These are phyloP conservation scores for Urocitellus parryii DNA, from an alignment of 2,113 vertebrate species.

Conservation along the genomic window DNA sequence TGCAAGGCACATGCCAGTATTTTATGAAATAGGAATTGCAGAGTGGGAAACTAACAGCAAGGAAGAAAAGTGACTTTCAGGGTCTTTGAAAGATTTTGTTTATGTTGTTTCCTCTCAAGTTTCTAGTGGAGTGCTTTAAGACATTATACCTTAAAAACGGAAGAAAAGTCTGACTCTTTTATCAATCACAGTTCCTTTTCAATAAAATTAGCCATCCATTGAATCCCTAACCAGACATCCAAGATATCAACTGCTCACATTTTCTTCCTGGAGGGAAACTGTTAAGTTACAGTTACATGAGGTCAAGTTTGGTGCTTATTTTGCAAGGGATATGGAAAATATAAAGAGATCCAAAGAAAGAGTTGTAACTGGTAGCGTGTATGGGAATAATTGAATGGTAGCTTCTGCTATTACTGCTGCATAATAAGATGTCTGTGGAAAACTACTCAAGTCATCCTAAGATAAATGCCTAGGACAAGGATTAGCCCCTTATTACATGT, in stretches of 20 bases:
- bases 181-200: neutral
- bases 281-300: neutral
- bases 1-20: neutral
- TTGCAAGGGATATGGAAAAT: neutral
- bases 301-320: neutral
- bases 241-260: neutral
- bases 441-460: neutral
- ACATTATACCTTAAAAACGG: slow-evolving; percentile 44
- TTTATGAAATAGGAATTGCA: neutral
- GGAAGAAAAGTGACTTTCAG: neutral
- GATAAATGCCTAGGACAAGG: neutral
- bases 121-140: slow-evolving; percentile 31
- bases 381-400: neutral
- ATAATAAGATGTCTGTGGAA: neutral
- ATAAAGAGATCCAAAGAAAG: neutral
- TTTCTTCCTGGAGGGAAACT: neutral
- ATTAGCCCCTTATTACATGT: neutral
- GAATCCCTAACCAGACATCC: slow-evolving; percentile 29
- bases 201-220: neutral
- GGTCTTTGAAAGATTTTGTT: neutral
- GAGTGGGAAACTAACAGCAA: neutral
- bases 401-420: neutral
- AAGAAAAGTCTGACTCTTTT: neutral
- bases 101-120: slow-evolving; percentile 17
- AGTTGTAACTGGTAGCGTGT: neutral